Percentiles rank a stretch among this genome's conserved stretches.
Conservation (phyloP, 2,113 vertebrate genomes). For the Toxotes chatareus region DNA sequence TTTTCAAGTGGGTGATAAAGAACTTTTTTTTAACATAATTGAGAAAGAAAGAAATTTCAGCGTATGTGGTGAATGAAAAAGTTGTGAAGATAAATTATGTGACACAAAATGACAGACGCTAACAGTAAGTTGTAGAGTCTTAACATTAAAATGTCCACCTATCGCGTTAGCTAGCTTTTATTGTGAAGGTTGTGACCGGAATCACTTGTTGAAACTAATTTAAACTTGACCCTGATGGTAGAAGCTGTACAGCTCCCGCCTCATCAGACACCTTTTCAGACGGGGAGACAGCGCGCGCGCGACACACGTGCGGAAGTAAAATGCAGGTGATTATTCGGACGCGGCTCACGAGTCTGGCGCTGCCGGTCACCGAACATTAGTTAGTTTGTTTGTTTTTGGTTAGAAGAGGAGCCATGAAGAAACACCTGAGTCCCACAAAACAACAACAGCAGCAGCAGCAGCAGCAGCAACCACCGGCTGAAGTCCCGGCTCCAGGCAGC, state of each 20-base stretch:
- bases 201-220: fast-evolving
- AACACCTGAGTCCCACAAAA: slow-evolving; percentile 83
- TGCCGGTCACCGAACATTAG: slow-evolving; percentile 50
- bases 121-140: too few species aligned
- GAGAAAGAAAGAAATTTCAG: too few species aligned
- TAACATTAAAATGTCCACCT: too few species aligned
- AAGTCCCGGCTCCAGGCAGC: slow-evolving; percentile 83
- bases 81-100: too few species aligned
- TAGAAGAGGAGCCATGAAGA: slow-evolving; percentile 80
- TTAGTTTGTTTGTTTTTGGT: neutral
- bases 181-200: slow-evolving; percentile 37
- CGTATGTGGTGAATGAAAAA: too few species aligned
- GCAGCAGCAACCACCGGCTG: slow-evolving; percentile 53
- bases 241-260: slow-evolving; percentile 24
- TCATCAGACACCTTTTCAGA: slow-evolving; percentile 58
- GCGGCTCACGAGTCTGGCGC: slow-evolving; percentile 26
- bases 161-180: neutral
- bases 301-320: slow-evolving; percentile 60
- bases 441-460: slow-evolving; percentile 66
- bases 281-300: slow-evolving; percentile 32
- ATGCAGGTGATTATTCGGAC: slow-evolving; percentile 65
- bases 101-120: too few species aligned
- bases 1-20: neutral
- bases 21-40: too few species aligned
- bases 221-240: neutral